Evolutionary conservation across 2,888 invertebrate genomes (phyloP), one percentile per base, ranked within the genome.

Genomic region (Ochropacha duplaris): DNA sequence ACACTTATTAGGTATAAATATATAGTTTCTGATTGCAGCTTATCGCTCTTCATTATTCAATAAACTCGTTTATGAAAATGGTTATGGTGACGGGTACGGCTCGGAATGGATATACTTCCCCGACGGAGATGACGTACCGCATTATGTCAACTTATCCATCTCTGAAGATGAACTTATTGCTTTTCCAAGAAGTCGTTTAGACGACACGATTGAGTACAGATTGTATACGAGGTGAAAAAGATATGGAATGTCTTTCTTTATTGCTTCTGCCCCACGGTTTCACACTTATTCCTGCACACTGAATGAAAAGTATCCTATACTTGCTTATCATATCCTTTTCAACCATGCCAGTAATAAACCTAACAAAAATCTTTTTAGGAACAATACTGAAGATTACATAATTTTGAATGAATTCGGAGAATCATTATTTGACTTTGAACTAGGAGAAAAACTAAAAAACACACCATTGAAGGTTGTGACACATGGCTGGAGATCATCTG

Each of bases 401-500:
- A 22, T 73, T 1, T 60, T 86, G 56, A 69, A 80, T 54, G 69
- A 73, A 57, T 49, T 19, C 0, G 83, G 69, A 36, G 59, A 56
- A 56, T 69, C 78, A 14, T 22, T 64, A 3, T 50, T 71, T 26
- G 44, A 62, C 4, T 19, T 31, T 6, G 54, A 68, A 24, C 31
- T 59, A 28, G 54, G 57, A 4, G 26, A 67, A 8, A 62, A 70
- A 12, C 68, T 78, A n/a, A 58, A 67, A 9, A 62, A 61, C 6
- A 57, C 55, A 56, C 76, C 86, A 8, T 79, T 91, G 2, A 94
- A 93, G 79, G 77, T 93, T 44, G 75, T 94, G n/a, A 92, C 93
- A 1, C 94, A 94, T 60, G 88, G 88, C 8, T 94, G 93, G 93
- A 81, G 80, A 71, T 93, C 93, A 0, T 83, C 85, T 28, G 88